Evolutionary conservation across 2,888 invertebrate genomes (phyloP).

Genomic region (Plebejus melissa): DNA sequence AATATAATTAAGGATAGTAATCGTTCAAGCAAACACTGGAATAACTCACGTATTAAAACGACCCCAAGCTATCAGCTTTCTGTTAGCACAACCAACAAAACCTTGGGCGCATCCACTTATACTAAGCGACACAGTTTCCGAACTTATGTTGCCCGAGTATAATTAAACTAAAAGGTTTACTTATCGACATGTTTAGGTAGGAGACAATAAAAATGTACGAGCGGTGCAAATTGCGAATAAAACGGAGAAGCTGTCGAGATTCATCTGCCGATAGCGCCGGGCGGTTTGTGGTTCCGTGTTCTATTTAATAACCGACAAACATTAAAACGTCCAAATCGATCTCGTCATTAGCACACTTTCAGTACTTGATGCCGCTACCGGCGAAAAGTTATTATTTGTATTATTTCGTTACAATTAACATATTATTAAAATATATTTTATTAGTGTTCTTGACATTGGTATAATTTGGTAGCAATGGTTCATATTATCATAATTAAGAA

Average conservation of each 20-base stretch:
- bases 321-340: conserved; percentile 30
- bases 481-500: too few species aligned
- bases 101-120: conserved; percentile 23
- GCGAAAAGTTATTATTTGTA: conserved; percentile 12
- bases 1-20: not conserved
- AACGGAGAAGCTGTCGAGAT: conserved; percentile 29
- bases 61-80: conserved; percentile 23
- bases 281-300: conserved; percentile 28
- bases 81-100: conserved; percentile 26
- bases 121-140: conserved; percentile 1
- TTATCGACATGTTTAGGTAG: conserved; percentile 17
- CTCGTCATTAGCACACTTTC: conserved; percentile 27
- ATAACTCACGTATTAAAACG: conserved; percentile 16
- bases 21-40: conserved; percentile 2
- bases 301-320: conserved; percentile 24
- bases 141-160: conserved; percentile 5
- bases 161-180: conserved; percentile 22
- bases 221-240: conserved; percentile 24
- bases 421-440: not conserved
- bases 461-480: too few species aligned
- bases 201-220: conserved; percentile 22
- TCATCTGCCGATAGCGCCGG: conserved; percentile 29
- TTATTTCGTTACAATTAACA: not conserved
- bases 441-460: not conserved
- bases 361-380: not conserved